These are phyloP conservation scores for Drosophila asahinai DNA, from an alignment of 1,140 invertebrate species.

Conservation along the genomic window DNA sequence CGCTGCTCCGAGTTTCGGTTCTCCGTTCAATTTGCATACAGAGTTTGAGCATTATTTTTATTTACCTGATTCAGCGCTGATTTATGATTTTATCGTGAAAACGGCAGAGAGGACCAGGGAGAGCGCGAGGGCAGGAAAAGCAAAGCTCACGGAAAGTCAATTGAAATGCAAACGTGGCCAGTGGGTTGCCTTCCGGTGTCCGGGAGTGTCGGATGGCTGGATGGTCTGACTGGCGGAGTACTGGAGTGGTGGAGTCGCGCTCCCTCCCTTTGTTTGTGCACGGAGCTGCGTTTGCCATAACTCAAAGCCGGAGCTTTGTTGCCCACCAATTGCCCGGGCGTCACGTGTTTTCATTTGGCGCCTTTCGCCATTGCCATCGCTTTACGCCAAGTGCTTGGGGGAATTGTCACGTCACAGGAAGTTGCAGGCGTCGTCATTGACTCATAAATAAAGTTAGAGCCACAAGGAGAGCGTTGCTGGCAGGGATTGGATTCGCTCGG, in stretches of 20 bases:
- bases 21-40: constrained; percentile 80
- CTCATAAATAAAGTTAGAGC: constrained; percentile 71
- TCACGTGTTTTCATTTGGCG: constrained; percentile 79
- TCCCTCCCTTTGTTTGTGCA: constrained; percentile 59
- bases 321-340: constrained; percentile 70
- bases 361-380: constrained; percentile 25
- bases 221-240: not conserved
- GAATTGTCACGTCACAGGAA: constrained; percentile 77
- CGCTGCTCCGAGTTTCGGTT: constrained; percentile 48
- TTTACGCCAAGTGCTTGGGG: constrained; percentile 51
- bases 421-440: constrained; percentile 70
- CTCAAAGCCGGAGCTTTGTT: constrained; percentile 76
- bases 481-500: constrained; percentile 8
- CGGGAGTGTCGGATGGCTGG: constrained; percentile 2
- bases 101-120: constrained; percentile 14
- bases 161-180: constrained; percentile 79
- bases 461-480: constrained; percentile 14
- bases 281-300: constrained; percentile 66
- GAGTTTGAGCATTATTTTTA: constrained; percentile 82
- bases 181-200: constrained; percentile 31
- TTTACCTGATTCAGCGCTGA: constrained; percentile 82
- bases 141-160: constrained; percentile 62
- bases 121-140: constrained; percentile 6
- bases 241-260: not conserved
- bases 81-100: constrained; percentile 79